phyloP scores from a whole-genome alignment of 2,797 vertebrate species.

The Artibeus lituratus region DNA sequence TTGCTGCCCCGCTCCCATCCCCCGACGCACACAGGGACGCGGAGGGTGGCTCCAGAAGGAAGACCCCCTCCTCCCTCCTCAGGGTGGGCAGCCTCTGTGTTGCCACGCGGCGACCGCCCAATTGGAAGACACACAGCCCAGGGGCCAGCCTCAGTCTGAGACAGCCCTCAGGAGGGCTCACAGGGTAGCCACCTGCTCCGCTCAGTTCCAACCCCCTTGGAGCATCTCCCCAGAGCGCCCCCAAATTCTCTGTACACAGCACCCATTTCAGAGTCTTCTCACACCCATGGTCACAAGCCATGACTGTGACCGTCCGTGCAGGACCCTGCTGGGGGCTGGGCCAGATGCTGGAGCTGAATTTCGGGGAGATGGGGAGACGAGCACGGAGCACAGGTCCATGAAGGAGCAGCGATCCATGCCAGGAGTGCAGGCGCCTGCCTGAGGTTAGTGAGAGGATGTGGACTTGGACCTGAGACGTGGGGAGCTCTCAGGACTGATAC shows the following conservation, averaged over 20 bases:
- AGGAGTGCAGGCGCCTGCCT: neutral
- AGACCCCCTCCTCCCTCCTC: neutral
- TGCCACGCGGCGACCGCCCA: neutral
- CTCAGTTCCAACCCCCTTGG: neutral
- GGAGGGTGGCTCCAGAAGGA: neutral
- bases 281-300: neutral
- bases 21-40: too few relatives aligned
- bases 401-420: neutral
- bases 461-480: neutral
- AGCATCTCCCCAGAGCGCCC: neutral
- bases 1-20: rapidly evolving
- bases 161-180: neutral
- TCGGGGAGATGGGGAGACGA: neutral
- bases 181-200: neutral
- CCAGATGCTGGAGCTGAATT: neutral
- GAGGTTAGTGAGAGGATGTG: neutral
- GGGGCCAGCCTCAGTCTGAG: neutral
- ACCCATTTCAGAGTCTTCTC: neutral
- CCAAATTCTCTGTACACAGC: neutral
- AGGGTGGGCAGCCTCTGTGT: neutral
- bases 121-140: neutral
- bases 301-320: too few relatives aligned
- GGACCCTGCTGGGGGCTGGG: neutral
- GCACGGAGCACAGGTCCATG: neutral
- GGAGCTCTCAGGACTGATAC: neutral